phyloP scores from a whole-genome alignment of 2,888 invertebrate genomes.

The Nymphalis c-album region DNA sequence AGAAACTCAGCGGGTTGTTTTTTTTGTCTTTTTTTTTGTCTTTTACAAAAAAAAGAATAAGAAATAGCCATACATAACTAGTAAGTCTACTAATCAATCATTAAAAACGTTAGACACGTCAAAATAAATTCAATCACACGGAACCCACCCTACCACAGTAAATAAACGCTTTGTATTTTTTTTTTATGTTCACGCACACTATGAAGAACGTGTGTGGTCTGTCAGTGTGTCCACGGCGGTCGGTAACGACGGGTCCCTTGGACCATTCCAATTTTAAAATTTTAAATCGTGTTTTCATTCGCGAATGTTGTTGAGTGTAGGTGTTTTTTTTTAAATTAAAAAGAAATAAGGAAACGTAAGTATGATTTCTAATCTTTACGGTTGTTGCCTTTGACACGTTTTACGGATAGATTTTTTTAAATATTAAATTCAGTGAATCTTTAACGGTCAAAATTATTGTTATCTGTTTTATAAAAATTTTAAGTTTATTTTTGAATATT shows the following conservation, averaged over 20 bases:
- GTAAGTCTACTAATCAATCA: too few species aligned
- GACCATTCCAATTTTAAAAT: constrained; percentile 1
- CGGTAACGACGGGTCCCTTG: constrained; percentile 13
- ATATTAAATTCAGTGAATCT: too few species aligned
- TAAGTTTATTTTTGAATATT: too few species aligned
- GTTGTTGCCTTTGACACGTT: too few species aligned
- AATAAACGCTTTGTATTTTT: constrained; percentile 21
- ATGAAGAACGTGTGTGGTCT: background rate
- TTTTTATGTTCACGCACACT: constrained; percentile 26
- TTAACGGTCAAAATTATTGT: too few species aligned
- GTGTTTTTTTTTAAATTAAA: constrained; percentile 2
- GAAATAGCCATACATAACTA: too few species aligned
- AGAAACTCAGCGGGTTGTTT: too few species aligned
- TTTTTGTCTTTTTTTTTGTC: too few species aligned
- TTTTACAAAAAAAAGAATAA: too few species aligned
- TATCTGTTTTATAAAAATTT: too few species aligned
- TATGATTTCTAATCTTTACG: background rate
- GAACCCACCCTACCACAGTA: constrained; percentile 4
- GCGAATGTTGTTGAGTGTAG: constrained; percentile 1
- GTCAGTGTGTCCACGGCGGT: constrained; percentile 20
- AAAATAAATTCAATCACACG: background rate
- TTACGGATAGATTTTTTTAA: too few species aligned
- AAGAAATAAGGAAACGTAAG: constrained; percentile 1
- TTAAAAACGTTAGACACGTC: too few species aligned
- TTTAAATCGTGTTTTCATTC: constrained; percentile 13